These are phyloP conservation scores for Florisuga fusca DNA, from an alignment of 2,797 vertebrate species.

Conservation along the genomic window DNA sequence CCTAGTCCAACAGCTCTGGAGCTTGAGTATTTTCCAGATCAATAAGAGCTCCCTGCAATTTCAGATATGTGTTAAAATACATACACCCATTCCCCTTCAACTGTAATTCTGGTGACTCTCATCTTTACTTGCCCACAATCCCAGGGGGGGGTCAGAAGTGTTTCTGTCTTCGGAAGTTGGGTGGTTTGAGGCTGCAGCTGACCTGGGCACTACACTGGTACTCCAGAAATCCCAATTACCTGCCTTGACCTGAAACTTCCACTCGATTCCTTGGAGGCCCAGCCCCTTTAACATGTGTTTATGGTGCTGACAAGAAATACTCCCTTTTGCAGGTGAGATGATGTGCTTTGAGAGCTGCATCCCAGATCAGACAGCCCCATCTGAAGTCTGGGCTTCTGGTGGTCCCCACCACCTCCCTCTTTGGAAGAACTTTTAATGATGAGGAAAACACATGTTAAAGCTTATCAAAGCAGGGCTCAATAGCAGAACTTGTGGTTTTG, in stretches of 20 bases:
- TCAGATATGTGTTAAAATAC: background rate
- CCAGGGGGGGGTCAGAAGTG: background rate
- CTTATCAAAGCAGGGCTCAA: background rate
- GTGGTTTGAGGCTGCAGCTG: background rate
- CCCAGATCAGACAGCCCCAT: background rate
- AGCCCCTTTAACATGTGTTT: background rate
- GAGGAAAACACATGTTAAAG: background rate
- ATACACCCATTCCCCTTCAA: background rate
- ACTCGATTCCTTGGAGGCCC: background rate
- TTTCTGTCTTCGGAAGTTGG: background rate
- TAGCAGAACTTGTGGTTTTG: background rate
- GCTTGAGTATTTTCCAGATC: conserved; percentile 48
- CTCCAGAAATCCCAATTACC: background rate
- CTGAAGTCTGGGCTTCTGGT: background rate
- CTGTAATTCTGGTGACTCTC: background rate
- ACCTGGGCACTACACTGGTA: background rate
- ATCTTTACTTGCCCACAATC: background rate
- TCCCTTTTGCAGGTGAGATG: background rate
- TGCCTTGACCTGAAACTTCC: background rate
- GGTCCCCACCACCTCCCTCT: background rate
- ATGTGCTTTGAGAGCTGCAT: background rate
- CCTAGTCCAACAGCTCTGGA: conserved; percentile 7
- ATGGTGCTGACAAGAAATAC: background rate
- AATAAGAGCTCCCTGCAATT: background rate
- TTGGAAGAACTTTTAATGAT: background rate